phyloP scores from a whole-genome alignment of 2,888 invertebrate species.

The Podabrus alpinus region DNA sequence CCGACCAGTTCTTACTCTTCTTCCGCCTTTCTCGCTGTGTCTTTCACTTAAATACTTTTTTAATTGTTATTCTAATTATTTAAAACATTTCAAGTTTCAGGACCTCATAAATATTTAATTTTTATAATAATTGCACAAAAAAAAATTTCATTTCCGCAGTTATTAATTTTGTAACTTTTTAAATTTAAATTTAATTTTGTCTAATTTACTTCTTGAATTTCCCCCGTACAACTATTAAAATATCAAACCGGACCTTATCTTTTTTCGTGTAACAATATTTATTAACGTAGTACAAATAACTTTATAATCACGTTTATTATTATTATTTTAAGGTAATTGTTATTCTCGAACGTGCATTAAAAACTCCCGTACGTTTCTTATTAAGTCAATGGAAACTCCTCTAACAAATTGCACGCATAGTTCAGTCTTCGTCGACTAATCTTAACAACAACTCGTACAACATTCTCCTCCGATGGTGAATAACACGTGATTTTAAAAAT shows the following conservation, averaged over 20 bases:
- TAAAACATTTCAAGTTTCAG: no score
- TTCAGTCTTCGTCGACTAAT: constrained; percentile 23
- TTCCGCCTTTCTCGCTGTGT: neutral
- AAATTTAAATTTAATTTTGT: no score
- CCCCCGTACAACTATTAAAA: neutral
- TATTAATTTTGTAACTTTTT: no score
- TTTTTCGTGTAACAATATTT: neutral
- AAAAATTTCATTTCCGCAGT: no score
- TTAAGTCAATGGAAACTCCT: constrained; percentile 2
- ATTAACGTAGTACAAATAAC: neutral
- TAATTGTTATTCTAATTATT: no score
- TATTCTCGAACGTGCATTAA: neutral
- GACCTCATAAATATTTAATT: no score
- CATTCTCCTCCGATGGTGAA: constrained; percentile 12
- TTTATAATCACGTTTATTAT: neutral
- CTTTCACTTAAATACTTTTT: neutral
- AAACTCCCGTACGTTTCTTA: neutral
- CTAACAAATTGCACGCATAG: constrained; percentile 10
- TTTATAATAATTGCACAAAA: no score
- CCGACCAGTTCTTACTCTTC: neutral
- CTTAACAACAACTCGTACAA: constrained; percentile 20
- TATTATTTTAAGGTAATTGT: neutral
- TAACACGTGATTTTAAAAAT: constrained; percentile 6
- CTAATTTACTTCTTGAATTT: neutral
- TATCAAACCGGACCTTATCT: neutral